Conservation (phyloP, 2,113 vertebrate genomes). For the Ornithorhynchus anatinus region DNA sequence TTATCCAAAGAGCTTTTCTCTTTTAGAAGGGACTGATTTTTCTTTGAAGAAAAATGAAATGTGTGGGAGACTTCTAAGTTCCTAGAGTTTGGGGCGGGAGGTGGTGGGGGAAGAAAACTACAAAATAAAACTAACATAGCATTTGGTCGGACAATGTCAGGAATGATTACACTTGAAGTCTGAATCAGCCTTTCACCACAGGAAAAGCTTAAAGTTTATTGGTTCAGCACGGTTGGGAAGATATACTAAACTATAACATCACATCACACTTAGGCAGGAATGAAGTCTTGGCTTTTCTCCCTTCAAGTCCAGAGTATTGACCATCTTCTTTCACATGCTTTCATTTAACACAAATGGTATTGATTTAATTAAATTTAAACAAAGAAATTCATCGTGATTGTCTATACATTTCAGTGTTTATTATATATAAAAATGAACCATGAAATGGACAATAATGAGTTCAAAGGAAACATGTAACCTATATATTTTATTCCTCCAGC, state of each 20-base stretch:
- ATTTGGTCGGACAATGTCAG: conserved; percentile 18
- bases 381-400: background rate
- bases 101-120: background rate
- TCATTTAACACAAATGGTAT: background rate
- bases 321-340: background rate
- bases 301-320: background rate
- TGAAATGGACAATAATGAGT: background rate
- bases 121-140: conserved; percentile 17
- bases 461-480: background rate
- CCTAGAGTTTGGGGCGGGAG: background rate
- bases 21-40: conserved; percentile 50
- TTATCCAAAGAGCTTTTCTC: conserved; percentile 38
- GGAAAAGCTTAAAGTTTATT: background rate
- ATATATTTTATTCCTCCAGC: background rate
- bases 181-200: background rate
- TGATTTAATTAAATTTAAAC: background rate
- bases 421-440: background rate
- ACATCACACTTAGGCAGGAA: background rate
- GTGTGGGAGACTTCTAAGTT: background rate
- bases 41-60: conserved; percentile 17
- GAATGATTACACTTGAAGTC: background rate
- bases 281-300: background rate
- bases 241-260: background rate
- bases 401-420: background rate
- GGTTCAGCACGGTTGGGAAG: background rate